Percentiles rank a stretch among this genome's conserved stretches.
Evolutionary conservation across 64 coral and sea anemone species (phyloP).

Genomic region (Platygyra sinensis): DNA sequence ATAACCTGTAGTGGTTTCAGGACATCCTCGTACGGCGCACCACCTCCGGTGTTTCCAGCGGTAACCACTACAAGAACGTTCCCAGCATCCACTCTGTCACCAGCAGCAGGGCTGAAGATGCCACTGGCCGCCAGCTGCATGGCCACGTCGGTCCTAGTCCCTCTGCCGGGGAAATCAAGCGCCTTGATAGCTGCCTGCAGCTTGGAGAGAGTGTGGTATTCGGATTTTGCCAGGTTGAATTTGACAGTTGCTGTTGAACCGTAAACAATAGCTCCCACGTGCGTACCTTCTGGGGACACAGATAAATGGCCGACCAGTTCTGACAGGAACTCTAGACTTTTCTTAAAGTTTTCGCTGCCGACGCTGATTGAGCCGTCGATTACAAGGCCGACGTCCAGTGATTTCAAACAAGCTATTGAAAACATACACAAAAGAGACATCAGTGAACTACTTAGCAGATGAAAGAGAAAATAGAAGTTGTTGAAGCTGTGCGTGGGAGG

Average conservation of each 20-base stretch:
- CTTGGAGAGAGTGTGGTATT: constrained; percentile 15
- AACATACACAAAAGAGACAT: not conserved
- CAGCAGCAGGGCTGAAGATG: constrained; percentile 12
- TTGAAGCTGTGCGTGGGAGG: no score
- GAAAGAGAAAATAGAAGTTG: no score
- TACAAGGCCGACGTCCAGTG: constrained; percentile 65
- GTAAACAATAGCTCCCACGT: constrained; percentile 59
- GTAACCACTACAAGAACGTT: constrained; percentile 30
- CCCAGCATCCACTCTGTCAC: not conserved
- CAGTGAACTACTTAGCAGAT: not conserved
- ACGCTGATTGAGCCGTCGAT: constrained; percentile 68
- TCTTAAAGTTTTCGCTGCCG: constrained; percentile 33
- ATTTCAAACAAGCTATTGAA: constrained; percentile 62
- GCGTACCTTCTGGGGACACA: constrained; percentile 70
- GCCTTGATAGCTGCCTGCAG: constrained; percentile 29
- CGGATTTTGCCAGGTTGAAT: constrained; percentile 34
- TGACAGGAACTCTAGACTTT: constrained; percentile 42
- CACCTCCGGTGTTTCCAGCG: constrained; percentile 5
- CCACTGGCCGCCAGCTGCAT: constrained; percentile 15
- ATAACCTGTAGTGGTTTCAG: constrained; percentile 45
- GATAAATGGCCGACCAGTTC: constrained; percentile 52
- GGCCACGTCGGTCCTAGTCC: constrained; percentile 46
- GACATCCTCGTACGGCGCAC: constrained; percentile 38
- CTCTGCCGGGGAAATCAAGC: constrained; percentile 14
- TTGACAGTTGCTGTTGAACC: not conserved